Evolutionary conservation across 2,888 invertebrate species (phyloP), one percentile per base, ranked within the genome.

Genomic region (Calephelis perditalis): DNA sequence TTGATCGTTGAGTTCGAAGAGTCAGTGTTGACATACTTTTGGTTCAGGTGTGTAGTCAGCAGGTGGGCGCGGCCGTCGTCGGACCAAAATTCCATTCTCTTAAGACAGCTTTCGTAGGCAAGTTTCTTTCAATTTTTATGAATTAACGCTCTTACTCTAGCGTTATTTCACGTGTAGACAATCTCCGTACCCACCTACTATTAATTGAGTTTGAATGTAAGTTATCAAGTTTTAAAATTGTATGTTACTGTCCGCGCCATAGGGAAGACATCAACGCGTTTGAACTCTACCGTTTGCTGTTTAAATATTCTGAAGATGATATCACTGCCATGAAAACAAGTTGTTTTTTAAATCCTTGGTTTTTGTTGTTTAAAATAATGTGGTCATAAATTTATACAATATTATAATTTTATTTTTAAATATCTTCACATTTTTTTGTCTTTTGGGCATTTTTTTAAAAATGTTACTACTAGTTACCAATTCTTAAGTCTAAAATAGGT

Each of bases 11-110:
- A 77, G 78, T 81, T 81, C 79, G 82, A 84, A 80, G 84, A 86
- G 86, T 86, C 79, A 79, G 78, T 73, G 77, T 77, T 89, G 89
- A 88, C 89, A 90, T 78, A 90, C 89, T 88, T 89, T 86, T 86
- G 81, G 79, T 76, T 85, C 87, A 86, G 86, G 86, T 86, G 86
- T 80, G 82, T 79, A 73, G 78, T 76, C 71, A 75, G 78, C 85
- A 86, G 86, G 87, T 86, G 87, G 86, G 87, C 80, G 88, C 85
- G 87, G 77, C 76, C 78, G 77, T 76, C 74, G 74, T 78, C 75
- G 76, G 78, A 81, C 84, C 81, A 84, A 90, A 89, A 89, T 89
- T 86, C 88, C 87, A 70, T 82, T 84, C 84, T 83, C 77, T 75
- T 75, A 80, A 75, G 78, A 79, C 84, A 76, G 84, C 87, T 87